phyloP scores from a whole-genome alignment of 1,140 invertebrate species.

The Apis laboriosa region DNA sequence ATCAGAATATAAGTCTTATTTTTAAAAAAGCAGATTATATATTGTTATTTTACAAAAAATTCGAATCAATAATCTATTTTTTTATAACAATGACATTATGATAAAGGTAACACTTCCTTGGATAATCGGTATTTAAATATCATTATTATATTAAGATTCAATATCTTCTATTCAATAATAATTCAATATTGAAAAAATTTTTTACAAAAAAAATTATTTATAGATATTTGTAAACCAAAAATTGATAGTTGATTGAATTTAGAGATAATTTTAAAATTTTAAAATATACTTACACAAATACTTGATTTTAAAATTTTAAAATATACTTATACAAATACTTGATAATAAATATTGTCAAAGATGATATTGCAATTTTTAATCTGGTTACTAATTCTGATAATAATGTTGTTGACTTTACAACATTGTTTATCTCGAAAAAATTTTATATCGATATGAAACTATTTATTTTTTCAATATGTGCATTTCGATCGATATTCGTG shows the following conservation, averaged over 20 bases:
- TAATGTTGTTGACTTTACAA: not conserved
- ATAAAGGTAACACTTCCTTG: not conserved
- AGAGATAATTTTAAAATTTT: no score
- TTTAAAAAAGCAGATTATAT: not conserved
- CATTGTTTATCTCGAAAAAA: not conserved
- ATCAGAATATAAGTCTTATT: not conserved
- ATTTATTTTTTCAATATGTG: conserved; percentile 2
- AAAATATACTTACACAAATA: no score
- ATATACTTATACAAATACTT: no score
- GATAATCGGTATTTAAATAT: not conserved
- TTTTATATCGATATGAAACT: conserved; percentile 29
- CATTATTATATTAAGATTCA: conserved; percentile 4
- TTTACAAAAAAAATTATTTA: not conserved
- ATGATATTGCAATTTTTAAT: not conserved
- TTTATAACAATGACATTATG: not conserved
- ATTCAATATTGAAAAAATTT: not conserved
- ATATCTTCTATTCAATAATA: not conserved
- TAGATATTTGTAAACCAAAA: no score
- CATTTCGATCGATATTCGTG: not conserved
- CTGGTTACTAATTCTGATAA: not conserved
- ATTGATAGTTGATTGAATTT: no score
- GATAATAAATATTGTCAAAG: not conserved
- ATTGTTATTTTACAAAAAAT: not conserved
- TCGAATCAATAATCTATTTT: not conserved
- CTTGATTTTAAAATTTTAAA: not conserved